Evolutionary conservation across 1,140 invertebrate species (phyloP).

Genomic region (Trichomalopsis sarcophagae): DNA sequence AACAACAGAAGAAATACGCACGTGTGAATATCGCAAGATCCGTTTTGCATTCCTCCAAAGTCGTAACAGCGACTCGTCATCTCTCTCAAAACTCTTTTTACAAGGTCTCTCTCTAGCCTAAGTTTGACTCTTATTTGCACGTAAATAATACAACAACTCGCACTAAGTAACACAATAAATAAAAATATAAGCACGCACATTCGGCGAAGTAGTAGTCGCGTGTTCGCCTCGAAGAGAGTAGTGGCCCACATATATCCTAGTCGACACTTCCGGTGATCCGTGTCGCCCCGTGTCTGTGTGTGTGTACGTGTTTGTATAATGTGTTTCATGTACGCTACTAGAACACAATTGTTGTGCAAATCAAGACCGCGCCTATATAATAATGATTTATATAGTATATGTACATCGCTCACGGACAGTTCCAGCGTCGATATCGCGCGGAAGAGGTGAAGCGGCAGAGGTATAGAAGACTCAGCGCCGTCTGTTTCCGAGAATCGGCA

Average conservation of each 20-base stretch:
- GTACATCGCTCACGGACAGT: background rate
- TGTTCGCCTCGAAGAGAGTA: no score
- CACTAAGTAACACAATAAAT: constrained; percentile 51
- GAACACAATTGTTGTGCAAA: background rate
- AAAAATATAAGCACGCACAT: constrained; percentile 29
- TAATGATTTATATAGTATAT: constrained; percentile 6
- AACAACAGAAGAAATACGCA: constrained; percentile 1
- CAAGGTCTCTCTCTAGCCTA: constrained; percentile 26
- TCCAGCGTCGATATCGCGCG: no score
- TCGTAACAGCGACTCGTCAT: background rate
- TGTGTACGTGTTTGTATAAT: background rate
- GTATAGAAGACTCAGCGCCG: background rate
- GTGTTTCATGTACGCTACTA: background rate
- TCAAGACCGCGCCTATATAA: background rate
- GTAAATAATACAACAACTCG: constrained; percentile 29
- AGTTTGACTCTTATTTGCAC: constrained; percentile 44
- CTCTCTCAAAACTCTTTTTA: constrained; percentile 11
- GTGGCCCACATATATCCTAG: no score
- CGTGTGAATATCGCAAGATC: background rate
- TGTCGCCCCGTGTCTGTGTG: background rate
- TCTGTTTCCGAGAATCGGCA: background rate
- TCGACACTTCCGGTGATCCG: background rate
- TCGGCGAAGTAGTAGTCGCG: background rate
- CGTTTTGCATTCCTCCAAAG: background rate
- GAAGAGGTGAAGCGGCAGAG: background rate